Base-by-base conservation (phyloP, 2,888 invertebrate genomes). In the Clitarchus hookeri region DNA sequence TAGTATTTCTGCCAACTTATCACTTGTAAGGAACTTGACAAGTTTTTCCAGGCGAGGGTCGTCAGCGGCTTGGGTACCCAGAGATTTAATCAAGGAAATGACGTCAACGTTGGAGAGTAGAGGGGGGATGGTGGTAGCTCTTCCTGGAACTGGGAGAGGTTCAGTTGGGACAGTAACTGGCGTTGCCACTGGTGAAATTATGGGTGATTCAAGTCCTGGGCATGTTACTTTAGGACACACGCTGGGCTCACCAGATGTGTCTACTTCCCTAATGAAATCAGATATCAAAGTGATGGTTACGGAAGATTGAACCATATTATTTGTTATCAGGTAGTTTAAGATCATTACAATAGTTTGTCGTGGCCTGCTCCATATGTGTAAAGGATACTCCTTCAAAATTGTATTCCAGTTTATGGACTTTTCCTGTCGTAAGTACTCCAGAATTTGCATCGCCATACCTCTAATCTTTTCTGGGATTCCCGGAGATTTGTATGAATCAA, bases 401-500 rank as follows among this genome's bases (percentile, higher is more conserved):
- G 6, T 27, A 12, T 36, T 44, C 82, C 82, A 82, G 82, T 82
- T 23, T 82, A 82, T 27, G 8, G 8, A 8, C n/a, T 19, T 65
- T 65, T 65, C 44, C 82, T 82, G 82, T 82, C 36, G 36, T 25
- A 82, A 27, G 26, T 26, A 82, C 44, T 82, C 82, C 3, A 82
- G 12, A 13, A 82, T 26, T 82, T 82, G 82, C 12, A 19, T 27
- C 12, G 82, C 82, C 27, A 82, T 27, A 6, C 3, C 23, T 6
- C 27, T 27, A 82, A 82, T 44, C 6, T 82, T 82, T 44, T 82
- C 82, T 27, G 82, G 26, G 27, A 82, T 12, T 1, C 82, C 44
- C 0, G 82, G 82, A 27, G 82, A 82, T 82, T 82, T 82, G 27
- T 36, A 82, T 12, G 27, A 82, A 19, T 82, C 82, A 44, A 82